Evolutionary conservation across 2,888 invertebrate genomes (phyloP).

Genomic region (Oscheius sp.): DNA sequence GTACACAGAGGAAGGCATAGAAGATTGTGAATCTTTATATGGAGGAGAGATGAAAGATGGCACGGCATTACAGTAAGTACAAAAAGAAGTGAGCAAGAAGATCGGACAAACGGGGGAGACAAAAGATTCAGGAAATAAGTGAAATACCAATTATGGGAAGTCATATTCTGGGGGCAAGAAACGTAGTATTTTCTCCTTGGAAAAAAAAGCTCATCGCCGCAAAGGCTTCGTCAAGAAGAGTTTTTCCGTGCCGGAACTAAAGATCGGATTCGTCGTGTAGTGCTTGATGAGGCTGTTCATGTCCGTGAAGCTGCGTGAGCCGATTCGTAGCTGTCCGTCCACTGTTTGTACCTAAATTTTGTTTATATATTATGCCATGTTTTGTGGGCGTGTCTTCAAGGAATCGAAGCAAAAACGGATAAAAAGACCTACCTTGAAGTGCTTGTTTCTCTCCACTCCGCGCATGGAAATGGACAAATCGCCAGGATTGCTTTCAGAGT

Average conservation of each 20-base stretch:
- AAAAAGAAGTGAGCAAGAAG: not conserved
- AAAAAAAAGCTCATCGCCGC: slow-evolving; percentile 46
- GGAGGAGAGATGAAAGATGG: too few relatives aligned
- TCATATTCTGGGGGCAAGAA: not conserved
- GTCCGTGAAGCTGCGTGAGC: slow-evolving; percentile 94
- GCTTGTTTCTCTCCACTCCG: slow-evolving; percentile 96
- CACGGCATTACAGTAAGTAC: not conserved
- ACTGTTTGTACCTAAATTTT: slow-evolving; percentile 44
- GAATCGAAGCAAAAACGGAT: not conserved
- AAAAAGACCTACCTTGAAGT: slow-evolving; percentile 79
- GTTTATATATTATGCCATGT: too few relatives aligned
- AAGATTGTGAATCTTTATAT: too few relatives aligned
- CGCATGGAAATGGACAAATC: slow-evolving; percentile 98
- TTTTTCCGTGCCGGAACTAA: slow-evolving; percentile 97
- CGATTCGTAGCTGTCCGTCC: slow-evolving; percentile 85
- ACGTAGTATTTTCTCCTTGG: not conserved
- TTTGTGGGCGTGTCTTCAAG: too few relatives aligned
- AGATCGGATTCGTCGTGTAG: slow-evolving; percentile 98
- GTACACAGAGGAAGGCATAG: too few relatives aligned
- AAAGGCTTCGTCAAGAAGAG: slow-evolving; percentile 94
- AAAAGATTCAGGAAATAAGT: not conserved
- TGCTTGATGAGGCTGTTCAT: slow-evolving; percentile 96
- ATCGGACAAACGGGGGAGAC: not conserved
- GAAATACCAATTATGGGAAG: not conserved
- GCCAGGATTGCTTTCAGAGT: slow-evolving; percentile 99